Conservation (phyloP, 1,140 invertebrate genomes). For the Euwallacea fornicatus region DNA sequence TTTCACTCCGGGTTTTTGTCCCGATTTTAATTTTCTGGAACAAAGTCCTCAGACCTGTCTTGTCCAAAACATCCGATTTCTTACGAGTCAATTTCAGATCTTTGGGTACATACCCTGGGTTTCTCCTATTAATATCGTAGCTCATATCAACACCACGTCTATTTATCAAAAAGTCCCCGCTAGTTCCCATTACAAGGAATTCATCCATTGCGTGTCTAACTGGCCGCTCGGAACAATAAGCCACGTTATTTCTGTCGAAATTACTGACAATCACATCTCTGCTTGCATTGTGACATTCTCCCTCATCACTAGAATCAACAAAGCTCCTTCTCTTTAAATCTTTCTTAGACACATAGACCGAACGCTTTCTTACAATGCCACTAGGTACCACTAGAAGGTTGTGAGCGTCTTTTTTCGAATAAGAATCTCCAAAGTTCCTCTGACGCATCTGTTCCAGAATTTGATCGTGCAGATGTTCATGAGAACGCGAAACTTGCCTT, state of each 20-base stretch:
- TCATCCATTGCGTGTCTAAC: background rate
- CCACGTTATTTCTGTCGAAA: slow-evolving; percentile 18
- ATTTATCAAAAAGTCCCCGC: slow-evolving; percentile 21
- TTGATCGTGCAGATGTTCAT: slow-evolving; percentile 26
- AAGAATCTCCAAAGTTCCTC: slow-evolving; percentile 31
- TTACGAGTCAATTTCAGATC: background rate
- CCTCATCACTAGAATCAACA: slow-evolving; percentile 1
- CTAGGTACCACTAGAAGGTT: background rate
- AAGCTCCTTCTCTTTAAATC: slow-evolving; percentile 17
- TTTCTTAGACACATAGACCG: slow-evolving; percentile 9
- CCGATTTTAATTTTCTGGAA: slow-evolving; percentile 18
- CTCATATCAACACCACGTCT: slow-evolving; percentile 6
- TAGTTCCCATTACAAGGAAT: background rate
- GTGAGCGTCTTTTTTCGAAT: slow-evolving; percentile 11
- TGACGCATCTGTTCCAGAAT: slow-evolving; percentile 20
- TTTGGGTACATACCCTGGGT: slow-evolving; percentile 18
- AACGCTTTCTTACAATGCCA: background rate
- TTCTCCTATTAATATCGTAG: slow-evolving; percentile 10
- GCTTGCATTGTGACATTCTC: background rate
- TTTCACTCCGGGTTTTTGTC: background rate
- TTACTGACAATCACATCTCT: slow-evolving; percentile 13
- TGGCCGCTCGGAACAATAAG: slow-evolving; percentile 18
- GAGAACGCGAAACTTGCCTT: slow-evolving; percentile 13
- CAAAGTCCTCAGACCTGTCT: slow-evolving; percentile 11
- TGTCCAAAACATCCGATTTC: slow-evolving; percentile 15